Conservation (phyloP, 2,113 vertebrate species). For the Reinhardtius hippoglossoides region DNA sequence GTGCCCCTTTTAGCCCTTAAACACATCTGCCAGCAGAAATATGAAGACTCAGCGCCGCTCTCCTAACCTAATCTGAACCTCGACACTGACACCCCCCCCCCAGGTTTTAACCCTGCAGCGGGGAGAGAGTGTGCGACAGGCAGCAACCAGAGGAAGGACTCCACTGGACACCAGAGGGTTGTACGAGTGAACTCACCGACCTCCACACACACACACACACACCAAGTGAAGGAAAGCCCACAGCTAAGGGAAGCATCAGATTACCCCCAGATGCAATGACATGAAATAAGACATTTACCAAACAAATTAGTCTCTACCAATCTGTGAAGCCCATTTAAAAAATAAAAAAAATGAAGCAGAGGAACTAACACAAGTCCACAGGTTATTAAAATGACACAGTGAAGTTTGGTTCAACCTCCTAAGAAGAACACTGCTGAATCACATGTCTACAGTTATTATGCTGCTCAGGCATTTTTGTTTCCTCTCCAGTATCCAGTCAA, state of each 20-base stretch:
- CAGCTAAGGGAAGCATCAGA: not conserved
- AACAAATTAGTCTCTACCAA: not conserved
- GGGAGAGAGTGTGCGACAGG: slow-evolving; percentile 25
- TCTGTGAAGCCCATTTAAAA: not conserved
- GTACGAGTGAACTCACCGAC: slow-evolving; percentile 39
- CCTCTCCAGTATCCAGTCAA: not conserved
- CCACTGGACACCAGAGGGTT: slow-evolving; percentile 55
- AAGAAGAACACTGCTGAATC: not conserved
- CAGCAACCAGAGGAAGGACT: slow-evolving; percentile 26
- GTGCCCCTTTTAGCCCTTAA: slow-evolving; percentile 9
- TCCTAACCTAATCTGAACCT: slow-evolving; percentile 31
- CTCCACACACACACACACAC: slow-evolving; percentile 8
- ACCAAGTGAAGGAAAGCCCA: slow-evolving; percentile 17
- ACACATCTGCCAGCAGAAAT: slow-evolving; percentile 39
- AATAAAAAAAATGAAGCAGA: not conserved
- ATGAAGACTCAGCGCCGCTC: slow-evolving; percentile 3
- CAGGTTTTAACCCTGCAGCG: slow-evolving; percentile 35
- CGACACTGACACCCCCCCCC: slow-evolving; percentile 37
- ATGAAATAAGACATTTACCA: slow-evolving; percentile 18
- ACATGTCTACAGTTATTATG: not conserved
- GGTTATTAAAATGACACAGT: not conserved
- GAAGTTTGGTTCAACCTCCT: not conserved
- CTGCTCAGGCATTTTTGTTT: not conserved
- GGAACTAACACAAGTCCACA: not conserved
- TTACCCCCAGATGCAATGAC: slow-evolving; percentile 5